Evolutionary conservation across 2,888 invertebrate genomes (phyloP), one percentile per base, ranked within the genome.

Genomic region (Heteromyza rotundicornis): DNA sequence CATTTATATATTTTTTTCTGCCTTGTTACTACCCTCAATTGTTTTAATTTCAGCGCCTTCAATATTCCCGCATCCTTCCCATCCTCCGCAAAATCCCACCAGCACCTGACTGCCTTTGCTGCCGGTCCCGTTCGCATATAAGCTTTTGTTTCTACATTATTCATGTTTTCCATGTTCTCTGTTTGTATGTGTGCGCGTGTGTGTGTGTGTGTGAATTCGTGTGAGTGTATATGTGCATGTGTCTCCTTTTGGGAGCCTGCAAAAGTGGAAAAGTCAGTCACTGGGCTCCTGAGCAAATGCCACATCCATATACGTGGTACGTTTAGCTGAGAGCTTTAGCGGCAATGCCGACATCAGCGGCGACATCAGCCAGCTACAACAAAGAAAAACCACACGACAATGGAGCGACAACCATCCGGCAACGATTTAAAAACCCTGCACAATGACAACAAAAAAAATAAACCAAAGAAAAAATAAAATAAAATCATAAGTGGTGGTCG

Each of bases 11-110:
- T n/a, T n/a, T n/a, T n/a, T n/a, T n/a, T n/a, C n/a, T n/a, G n/a
- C n/a, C n/a, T n/a, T n/a, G n/a, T 5, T 19, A 40, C 58, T 62
- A 50, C 50, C 36, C 58, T 62, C 50, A 62, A 55, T 58, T 59
- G 58, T 62, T 59, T 50, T 49, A 62, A 59, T 54, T 62, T 62
- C 58, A 47, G 47, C 24, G 50, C 53, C 52, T 57, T 55, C 22
- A n/a, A n/a, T n/a, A n/a, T n/a, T n/a, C n/a, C n/a, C n/a, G n/a
- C n/a, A n/a, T n/a, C n/a, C n/a, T n/a, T 44, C 8, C 17, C 17
- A 16, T 47, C n/a, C 14, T n/a, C n/a, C n/a, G n/a, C n/a, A n/a
- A n/a, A n/a, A n/a, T n/a, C n/a, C n/a, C n/a, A n/a, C n/a, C n/a
- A n/a, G n/a, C n/a, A n/a, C n/a, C n/a, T n/a, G n/a, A n/a, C n/a